phyloP scores from a whole-genome alignment of 2,113 vertebrate species.

The Gasterosteus aculeatus region DNA sequence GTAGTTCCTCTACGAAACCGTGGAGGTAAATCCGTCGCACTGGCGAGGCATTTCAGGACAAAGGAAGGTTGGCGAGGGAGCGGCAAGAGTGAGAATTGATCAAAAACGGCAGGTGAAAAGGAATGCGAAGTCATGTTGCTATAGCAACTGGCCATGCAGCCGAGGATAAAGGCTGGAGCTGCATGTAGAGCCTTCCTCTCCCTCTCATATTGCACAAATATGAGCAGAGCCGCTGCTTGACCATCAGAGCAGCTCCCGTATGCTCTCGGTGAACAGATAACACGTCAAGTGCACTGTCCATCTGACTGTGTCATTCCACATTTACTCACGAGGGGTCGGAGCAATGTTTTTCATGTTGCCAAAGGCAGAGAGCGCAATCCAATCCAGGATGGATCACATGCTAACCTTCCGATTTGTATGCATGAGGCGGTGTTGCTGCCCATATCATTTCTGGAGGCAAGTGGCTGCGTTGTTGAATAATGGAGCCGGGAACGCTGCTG shows the following conservation, averaged over 20 bases:
- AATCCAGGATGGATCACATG: slow-evolving; percentile 58
- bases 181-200: slow-evolving; percentile 52
- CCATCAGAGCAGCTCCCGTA: slow-evolving; percentile 66
- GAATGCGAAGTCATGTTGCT: slow-evolving; percentile 81
- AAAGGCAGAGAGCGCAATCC: slow-evolving; percentile 33
- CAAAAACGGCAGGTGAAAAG: slow-evolving; percentile 81
- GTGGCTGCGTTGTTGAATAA: slow-evolving; percentile 58
- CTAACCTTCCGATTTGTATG: slow-evolving; percentile 66
- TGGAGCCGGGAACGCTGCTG: slow-evolving; percentile 42
- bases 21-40: slow-evolving; percentile 43
- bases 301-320: slow-evolving; percentile 49
- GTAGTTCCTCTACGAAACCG: slow-evolving; percentile 24
- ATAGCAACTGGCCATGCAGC: slow-evolving; percentile 80
- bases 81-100: slow-evolving; percentile 70
- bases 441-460: slow-evolving; percentile 58
- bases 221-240: slow-evolving; percentile 44
- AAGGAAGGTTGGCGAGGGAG: slow-evolving; percentile 53
- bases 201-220: slow-evolving; percentile 27
- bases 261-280: slow-evolving; percentile 57
- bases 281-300: slow-evolving; percentile 47
- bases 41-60: slow-evolving; percentile 62
- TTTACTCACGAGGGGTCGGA: slow-evolving; percentile 13
- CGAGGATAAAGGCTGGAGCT: slow-evolving; percentile 69
- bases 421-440: slow-evolving; percentile 61
- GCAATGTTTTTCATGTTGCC: slow-evolving; percentile 30